These are phyloP conservation scores for Gasteruption jaculator DNA, from an alignment of 2,888 invertebrate genomes.

Conservation along the genomic window DNA sequence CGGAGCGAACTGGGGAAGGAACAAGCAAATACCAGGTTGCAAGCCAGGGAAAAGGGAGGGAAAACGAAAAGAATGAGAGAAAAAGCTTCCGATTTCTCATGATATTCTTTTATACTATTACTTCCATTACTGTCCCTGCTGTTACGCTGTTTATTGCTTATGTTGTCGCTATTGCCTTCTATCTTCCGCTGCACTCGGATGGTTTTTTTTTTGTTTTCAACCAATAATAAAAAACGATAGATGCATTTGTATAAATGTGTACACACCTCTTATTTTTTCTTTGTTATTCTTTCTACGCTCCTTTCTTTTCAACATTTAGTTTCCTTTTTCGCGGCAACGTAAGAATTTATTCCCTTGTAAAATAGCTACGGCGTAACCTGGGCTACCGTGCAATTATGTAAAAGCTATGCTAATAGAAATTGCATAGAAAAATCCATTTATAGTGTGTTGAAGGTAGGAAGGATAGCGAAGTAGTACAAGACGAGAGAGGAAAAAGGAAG, in stretches of 20 bases:
- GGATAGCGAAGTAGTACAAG: conserved; percentile 3
- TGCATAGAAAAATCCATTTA: conserved; percentile 45
- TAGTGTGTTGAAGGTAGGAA: conserved; percentile 15
- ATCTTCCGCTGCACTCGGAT: conserved; percentile 13
- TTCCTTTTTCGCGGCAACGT: conserved; percentile 22
- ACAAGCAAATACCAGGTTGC: no score
- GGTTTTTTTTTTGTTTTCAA: no score
- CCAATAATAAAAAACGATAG: no score
- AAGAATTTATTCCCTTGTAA: conserved; percentile 40
- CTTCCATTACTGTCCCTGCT: no score
- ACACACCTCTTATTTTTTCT: no score
- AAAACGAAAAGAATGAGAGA: no score
- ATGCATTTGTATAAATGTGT: no score
- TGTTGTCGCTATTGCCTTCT: conserved; percentile 12
- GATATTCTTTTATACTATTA: no score
- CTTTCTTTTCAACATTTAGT: conserved; percentile 9
- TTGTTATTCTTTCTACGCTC: conserved; percentile 1
- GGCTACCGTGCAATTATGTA: conserved; percentile 41
- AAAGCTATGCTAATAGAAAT: conserved; percentile 50
- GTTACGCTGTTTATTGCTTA: no score
- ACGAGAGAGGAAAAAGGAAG: conserved; percentile 10
- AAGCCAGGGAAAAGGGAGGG: no score
- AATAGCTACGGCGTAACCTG: conserved; percentile 29
- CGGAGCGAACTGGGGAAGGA: no score
- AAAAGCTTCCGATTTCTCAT: no score